Evolutionary conservation across 2,797 vertebrate species (phyloP), one percentile per base, ranked within the genome.

Genomic region (Rhabdophis nuchalis): DNA sequence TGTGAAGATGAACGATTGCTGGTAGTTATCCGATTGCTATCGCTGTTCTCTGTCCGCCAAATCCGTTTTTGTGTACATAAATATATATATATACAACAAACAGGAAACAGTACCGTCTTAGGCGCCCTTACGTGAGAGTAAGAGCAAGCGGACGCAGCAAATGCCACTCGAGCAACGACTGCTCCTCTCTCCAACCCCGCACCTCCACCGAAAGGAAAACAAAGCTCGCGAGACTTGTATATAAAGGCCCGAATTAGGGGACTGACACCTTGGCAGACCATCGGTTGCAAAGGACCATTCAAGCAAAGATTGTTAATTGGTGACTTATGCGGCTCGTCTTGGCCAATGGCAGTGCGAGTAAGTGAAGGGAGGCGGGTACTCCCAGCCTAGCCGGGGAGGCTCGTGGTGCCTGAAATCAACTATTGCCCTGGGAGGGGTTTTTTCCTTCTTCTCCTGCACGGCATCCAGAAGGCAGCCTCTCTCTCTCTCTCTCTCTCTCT

Each of bases 201-300:
- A 82, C 41, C 36, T 9, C 46, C 10, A 36, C 1, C 36, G 13
- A 32, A 36, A 6, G 4, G 23, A 1, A 10, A 53, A 41, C 4
- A 57, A 72, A 53, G 1, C 89, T 92, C 92, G 92, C 92, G 92
- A 92, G 89, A 92, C 54, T 90, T 90, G 61, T 41, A 29, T 90
- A 82, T 77, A 53, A 53, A 87, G 9, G 7, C 20, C 60, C 72
- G 53, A 5, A 6, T 2, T 2, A 13, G 25, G 53, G 36, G 64
- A 92, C 4, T 87, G 92, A 87, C 89, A 36, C 52, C 46, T n/a
- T 64, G 11, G 9, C 20, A 41, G 54, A 6, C 89, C 54, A 87
- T 41, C 58, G 2, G 29, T 13, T 53, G 56, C 85, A 53, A 60
- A 60, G 64, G 29, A 5, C 14, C 54, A 1, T 12, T 29, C 82